Percentiles rank a stretch among this genome's conserved stretches.
These are phyloP conservation scores for Clupea harengus DNA, from an alignment of 2,113 vertebrate species.

Conservation along the genomic window DNA sequence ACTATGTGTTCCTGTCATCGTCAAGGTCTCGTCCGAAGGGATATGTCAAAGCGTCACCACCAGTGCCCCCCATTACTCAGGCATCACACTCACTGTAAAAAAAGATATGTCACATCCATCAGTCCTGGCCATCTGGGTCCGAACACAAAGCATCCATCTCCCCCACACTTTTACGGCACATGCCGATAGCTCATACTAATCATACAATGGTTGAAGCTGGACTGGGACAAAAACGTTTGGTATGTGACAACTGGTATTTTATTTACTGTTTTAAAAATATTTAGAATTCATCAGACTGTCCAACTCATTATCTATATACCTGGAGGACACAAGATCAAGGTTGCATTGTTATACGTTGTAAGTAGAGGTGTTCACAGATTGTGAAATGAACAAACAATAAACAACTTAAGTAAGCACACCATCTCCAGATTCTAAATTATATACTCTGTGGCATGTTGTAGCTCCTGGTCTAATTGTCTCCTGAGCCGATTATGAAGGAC, in stretches of 20 bases:
- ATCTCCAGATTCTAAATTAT: neutral
- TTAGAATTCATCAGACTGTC: neutral
- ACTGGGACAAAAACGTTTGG: neutral
- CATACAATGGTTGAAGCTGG: neutral
- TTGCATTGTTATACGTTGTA: too few species aligned
- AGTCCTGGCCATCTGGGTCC: neutral
- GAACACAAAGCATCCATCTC: neutral
- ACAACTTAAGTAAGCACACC: neutral
- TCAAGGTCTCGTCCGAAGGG: slow-evolving; percentile 3
- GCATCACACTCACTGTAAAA: neutral
- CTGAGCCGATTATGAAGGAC: neutral
- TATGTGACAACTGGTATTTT: neutral
- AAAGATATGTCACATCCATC: neutral
- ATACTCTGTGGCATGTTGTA: neutral
- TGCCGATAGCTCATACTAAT: neutral
- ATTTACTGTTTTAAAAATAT: neutral
- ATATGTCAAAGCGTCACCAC: neutral
- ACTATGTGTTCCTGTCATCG: slow-evolving; percentile 8
- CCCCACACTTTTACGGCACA: neutral
- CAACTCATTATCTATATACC: too few species aligned
- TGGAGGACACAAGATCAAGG: too few species aligned
- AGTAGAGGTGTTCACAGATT: too few species aligned
- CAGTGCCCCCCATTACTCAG: neutral
- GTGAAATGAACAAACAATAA: neutral
- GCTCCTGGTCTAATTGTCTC: neutral